Evolutionary conservation across 1,140 invertebrate genomes (phyloP), one percentile per base, ranked within the genome.

Genomic region (Macrotrachela quadricornifera): DNA sequence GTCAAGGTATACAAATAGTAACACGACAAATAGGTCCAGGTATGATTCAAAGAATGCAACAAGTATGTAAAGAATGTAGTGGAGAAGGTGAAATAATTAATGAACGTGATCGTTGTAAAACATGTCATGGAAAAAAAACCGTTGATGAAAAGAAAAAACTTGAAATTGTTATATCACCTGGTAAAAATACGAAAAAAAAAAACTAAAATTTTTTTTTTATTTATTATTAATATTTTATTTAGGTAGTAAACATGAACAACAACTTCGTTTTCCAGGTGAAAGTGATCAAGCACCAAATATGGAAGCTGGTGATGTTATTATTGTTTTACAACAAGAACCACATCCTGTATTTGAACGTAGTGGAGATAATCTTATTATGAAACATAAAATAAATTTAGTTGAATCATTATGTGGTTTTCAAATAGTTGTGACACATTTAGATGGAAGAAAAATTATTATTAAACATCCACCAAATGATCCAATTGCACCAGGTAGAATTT

Each of bases 371-470:
- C 71, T 95, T 21, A 77, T 90, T 51, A 76, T 90, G 69, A 74
- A 21, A 15, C 48, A 51, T 65, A 53, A 58, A 60, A 51, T 95
- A 56, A 78, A 82, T 60, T 69, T 95, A n/a, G 82, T 85, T 1
- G 88, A 95, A 67, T 77, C 86, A 12, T 68, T 95, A 12, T 94
- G 88, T 66, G 90, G 90, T 12, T 92, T 88, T 72, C 82, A 85
- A 60, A 85, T 83, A 63, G 76, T 81, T 6, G 81, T 95, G 50
- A 78, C 77, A 51, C 91, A 86, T n/a, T 69, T 94, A 18, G 90
- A 95, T 66, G 78, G 81, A 57, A 76, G 88, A 62, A 79, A 81
- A 67, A 73, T 94, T 57, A 74, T 91, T 15, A 76, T 91, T 53
- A 80, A 81, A 46, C 74, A 78, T 13, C 70, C 81, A 58, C 83